Evolutionary conservation across 2,113 vertebrate species (phyloP).

Genomic region (Alligator mississippiensis): DNA sequence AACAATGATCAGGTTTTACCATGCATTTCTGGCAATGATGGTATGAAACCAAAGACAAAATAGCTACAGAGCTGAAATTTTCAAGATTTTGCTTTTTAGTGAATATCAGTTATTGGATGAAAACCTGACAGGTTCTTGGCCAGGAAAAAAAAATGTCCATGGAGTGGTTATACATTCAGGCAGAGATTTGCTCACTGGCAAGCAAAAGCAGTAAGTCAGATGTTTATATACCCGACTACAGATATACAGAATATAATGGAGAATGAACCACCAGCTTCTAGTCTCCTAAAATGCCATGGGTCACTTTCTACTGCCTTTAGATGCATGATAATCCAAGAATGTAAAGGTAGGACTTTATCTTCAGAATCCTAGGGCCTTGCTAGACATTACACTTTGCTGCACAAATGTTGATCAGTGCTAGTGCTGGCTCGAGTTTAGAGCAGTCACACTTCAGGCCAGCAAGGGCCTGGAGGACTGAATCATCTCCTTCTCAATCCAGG

Average conservation of each 20-base stretch:
- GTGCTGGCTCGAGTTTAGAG: too few species aligned
- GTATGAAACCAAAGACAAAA: neutral
- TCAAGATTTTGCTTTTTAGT: neutral
- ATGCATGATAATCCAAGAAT: neutral
- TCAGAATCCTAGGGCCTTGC: neutral
- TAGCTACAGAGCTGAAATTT: neutral
- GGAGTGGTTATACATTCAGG: neutral
- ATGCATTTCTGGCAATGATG: neutral
- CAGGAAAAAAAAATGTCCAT: neutral
- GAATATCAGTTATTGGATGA: neutral
- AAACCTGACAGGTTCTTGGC: neutral
- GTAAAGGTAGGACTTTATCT: conserved; percentile 1
- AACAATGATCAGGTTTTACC: neutral
- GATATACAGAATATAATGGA: neutral
- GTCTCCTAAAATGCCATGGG: neutral
- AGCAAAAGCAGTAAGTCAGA: neutral
- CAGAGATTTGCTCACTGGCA: neutral
- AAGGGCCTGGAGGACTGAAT: too few species aligned
- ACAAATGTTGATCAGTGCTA: too few species aligned
- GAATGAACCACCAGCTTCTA: neutral
- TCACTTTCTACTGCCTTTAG: neutral
- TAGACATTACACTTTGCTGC: too few species aligned
- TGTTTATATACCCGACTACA: neutral
- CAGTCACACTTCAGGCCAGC: too few species aligned
- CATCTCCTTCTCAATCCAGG: too few species aligned